phyloP scores from a whole-genome alignment of 2,888 invertebrate species.

The Drosophila emarginata region DNA sequence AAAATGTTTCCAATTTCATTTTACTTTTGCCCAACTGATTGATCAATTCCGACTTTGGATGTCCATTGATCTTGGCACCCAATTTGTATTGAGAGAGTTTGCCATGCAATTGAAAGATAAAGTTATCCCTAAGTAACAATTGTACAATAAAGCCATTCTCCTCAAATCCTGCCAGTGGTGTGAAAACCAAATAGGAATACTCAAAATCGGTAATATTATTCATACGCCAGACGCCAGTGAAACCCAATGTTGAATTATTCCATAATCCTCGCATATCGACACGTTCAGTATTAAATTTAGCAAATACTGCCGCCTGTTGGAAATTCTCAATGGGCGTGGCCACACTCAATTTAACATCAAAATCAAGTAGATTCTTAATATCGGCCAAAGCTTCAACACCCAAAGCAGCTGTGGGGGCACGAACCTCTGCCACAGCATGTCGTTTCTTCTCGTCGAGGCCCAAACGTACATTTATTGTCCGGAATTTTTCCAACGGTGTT shows the following conservation, averaged over 20 bases:
- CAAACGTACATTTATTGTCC: conserved; percentile 86
- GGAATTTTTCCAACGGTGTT: conserved; percentile 87
- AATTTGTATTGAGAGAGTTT: conserved; percentile 88
- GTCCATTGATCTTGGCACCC: conserved; percentile 78
- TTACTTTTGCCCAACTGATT: conserved; percentile 76
- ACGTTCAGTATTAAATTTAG: conserved; percentile 87
- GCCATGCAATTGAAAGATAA: conserved; percentile 88
- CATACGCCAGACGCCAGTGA: conserved; percentile 89
- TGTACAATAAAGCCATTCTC: conserved; percentile 90
- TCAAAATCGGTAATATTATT: conserved; percentile 87
- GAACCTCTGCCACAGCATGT: conserved; percentile 89
- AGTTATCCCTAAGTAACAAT: conserved; percentile 84
- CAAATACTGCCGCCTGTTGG: conserved; percentile 86
- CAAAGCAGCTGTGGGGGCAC: conserved; percentile 87
- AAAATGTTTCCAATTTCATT: conserved; percentile 74
- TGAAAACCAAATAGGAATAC: conserved; percentile 89
- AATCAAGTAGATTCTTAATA: conserved; percentile 86
- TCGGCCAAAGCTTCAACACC: conserved; percentile 88
- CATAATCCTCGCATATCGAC: conserved; percentile 90
- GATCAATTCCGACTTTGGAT: conserved; percentile 79
- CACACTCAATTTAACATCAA: conserved; percentile 88
- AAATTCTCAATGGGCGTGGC: conserved; percentile 89
- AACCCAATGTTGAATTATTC: conserved; percentile 89
- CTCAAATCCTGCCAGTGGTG: conserved; percentile 90
- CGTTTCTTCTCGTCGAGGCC: conserved; percentile 88